Conservation (phyloP, 2,888 invertebrate species). For the Ischnura elegans region DNA sequence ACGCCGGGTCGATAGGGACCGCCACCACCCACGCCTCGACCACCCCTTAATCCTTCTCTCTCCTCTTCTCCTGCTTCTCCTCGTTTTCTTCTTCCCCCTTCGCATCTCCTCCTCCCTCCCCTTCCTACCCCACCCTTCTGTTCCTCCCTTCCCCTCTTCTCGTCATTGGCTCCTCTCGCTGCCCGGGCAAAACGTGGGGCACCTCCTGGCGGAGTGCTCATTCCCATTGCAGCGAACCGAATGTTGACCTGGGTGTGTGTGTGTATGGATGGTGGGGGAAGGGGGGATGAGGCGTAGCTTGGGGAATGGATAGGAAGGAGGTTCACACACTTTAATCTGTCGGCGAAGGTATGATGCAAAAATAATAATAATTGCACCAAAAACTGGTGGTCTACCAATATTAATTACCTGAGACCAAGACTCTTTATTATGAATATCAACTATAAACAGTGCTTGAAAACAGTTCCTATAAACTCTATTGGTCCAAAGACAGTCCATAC, state of each 20-base stretch:
- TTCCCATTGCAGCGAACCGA: slow-evolving; percentile 60
- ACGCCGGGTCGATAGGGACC: slow-evolving; percentile 57
- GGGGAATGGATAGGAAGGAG: too few relatives aligned
- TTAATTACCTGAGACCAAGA: too few relatives aligned
- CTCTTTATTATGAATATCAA: too few relatives aligned
- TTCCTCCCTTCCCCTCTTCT: background rate
- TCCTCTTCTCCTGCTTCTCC: background rate
- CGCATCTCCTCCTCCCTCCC: background rate
- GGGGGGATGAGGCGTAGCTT: background rate
- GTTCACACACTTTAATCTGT: too few relatives aligned
- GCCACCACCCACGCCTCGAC: background rate
- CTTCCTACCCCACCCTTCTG: too few relatives aligned
- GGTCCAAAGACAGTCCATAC: too few relatives aligned
- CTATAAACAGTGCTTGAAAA: too few relatives aligned
- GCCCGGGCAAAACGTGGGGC: slow-evolving; percentile 61
- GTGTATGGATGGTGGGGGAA: background rate
- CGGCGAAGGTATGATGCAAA: too few relatives aligned
- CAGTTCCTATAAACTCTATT: too few relatives aligned
- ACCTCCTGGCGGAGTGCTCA: slow-evolving; percentile 42
- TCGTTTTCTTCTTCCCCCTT: background rate
- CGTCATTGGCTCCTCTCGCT: slow-evolving; percentile 39
- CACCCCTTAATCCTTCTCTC: background rate
- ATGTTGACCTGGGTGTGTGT: slow-evolving; percentile 28
- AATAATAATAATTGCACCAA: too few relatives aligned
- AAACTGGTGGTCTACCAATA: too few relatives aligned